These are phyloP conservation scores for Callocephalon fimbriatum DNA, from an alignment of 2,113 vertebrate species.

Conservation along the genomic window DNA sequence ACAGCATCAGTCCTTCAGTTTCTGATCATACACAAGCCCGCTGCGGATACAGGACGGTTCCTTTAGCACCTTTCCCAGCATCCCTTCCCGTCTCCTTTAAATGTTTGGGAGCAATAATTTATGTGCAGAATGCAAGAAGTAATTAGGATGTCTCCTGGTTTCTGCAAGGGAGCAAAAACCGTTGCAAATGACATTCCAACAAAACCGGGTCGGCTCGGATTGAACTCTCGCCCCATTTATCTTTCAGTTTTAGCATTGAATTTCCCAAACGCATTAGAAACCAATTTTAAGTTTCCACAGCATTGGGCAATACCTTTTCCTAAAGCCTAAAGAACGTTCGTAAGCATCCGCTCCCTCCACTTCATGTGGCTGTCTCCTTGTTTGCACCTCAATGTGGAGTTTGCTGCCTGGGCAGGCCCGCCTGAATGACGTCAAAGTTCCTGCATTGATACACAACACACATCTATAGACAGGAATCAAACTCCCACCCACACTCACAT, in stretches of 20 bases:
- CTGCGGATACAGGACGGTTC: neutral
- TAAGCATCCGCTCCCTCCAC: constrained; percentile 52
- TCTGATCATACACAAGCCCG: neutral
- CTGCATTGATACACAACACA: neutral
- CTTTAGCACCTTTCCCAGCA: neutral
- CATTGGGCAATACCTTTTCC: constrained; percentile 70
- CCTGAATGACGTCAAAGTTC: neutral
- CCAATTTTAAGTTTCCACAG: constrained; percentile 76
- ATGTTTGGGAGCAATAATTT: constrained; percentile 17
- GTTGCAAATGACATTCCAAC: constrained; percentile 41
- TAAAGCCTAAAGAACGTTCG: constrained; percentile 65
- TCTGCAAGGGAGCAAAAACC: constrained; percentile 22
- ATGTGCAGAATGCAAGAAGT: constrained; percentile 14
- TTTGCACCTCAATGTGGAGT: constrained; percentile 68
- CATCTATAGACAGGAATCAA: neutral
- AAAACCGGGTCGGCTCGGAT: constrained; percentile 49
- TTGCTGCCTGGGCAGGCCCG: constrained; percentile 7
- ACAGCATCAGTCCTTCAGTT: neutral
- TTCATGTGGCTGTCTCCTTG: constrained; percentile 41
- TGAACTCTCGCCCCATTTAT: constrained; percentile 50
- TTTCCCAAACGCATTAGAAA: constrained; percentile 66
- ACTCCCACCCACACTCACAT: neutral
- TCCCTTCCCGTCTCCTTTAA: neutral
- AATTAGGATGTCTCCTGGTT: constrained; percentile 37
- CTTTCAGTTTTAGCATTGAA: constrained; percentile 70